phyloP scores from a whole-genome alignment of 1,140 invertebrate genomes.

The Drosophila leontia region DNA sequence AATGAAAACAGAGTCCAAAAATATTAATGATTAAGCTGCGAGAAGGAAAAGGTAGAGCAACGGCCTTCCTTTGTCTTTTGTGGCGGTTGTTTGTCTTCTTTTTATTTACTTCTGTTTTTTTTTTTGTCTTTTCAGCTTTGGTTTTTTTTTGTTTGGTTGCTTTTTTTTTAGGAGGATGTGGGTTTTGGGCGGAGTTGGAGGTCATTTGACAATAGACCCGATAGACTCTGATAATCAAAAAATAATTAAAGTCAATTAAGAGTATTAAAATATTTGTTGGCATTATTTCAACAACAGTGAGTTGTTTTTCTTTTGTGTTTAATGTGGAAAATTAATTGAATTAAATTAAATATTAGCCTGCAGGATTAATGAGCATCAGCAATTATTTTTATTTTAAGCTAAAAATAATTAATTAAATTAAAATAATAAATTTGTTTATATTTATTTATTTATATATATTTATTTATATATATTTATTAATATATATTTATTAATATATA shows the following conservation, averaged over 20 bases:
- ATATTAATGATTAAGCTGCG: conserved; percentile 40
- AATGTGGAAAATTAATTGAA: not conserved
- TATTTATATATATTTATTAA: no score
- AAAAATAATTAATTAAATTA: no score
- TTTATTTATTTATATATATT: no score
- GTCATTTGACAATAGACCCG: conserved; percentile 4
- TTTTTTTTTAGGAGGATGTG: not conserved
- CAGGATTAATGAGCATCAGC: not conserved
- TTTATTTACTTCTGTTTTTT: conserved; percentile 6
- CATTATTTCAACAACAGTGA: not conserved
- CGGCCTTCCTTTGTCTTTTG: conserved; percentile 37
- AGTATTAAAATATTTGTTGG: not conserved
- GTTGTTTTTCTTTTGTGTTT: not conserved
- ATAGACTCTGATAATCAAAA: not conserved
- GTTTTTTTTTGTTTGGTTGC: not conserved
- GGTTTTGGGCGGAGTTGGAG: not conserved
- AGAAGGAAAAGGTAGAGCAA: conserved; percentile 18
- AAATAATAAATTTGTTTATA: no score
- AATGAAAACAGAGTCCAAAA: conserved; percentile 8
- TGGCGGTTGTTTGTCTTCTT: conserved; percentile 11
- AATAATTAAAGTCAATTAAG: conserved; percentile 19
- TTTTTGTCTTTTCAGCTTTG: not conserved
- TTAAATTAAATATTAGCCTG: not conserved
- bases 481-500: no score
- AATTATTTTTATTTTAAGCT: no score